These are phyloP conservation scores for Phaenicophaeus curvirostris DNA, from an alignment of 2,797 vertebrate genomes.

Conservation along the genomic window DNA sequence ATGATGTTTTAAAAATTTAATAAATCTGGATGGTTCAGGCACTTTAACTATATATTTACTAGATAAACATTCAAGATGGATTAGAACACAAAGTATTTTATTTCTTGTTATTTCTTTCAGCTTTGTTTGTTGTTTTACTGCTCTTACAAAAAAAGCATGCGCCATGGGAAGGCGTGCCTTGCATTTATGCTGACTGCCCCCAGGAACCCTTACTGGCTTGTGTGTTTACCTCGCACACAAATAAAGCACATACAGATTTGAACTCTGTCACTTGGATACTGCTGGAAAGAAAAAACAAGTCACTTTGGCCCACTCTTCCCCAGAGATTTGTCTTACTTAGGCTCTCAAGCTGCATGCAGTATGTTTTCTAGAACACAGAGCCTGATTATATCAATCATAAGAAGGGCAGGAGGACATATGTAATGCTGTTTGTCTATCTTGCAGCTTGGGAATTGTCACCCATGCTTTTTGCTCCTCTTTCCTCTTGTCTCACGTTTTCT, in stretches of 20 bases:
- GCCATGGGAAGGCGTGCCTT: conserved; percentile 53
- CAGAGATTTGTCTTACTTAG: neutral
- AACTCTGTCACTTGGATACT: conserved; percentile 56
- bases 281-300: neutral
- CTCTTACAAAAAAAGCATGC: conserved; percentile 23
- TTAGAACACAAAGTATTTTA: conserved; percentile 53
- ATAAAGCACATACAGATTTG: conserved; percentile 58
- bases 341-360: neutral
- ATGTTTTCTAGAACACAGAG: neutral
- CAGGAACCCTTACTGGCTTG: conserved; percentile 51
- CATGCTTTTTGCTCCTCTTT: neutral
- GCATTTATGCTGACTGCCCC: conserved; percentile 56
- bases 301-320: neutral
- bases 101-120: conserved; percentile 51
- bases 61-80: conserved; percentile 35
- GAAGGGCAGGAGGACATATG: neutral
- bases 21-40: conserved; percentile 15
- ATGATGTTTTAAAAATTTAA: conserved; percentile 9
- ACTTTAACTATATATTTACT: conserved; percentile 52
- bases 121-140: conserved; percentile 58
- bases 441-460: neutral
- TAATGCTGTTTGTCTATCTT: neutral
- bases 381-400: neutral
- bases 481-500: neutral
- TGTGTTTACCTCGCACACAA: conserved; percentile 40